These are phyloP conservation scores for Gallinago stenura DNA, from an alignment of 2,797 vertebrate species.

Conservation along the genomic window DNA sequence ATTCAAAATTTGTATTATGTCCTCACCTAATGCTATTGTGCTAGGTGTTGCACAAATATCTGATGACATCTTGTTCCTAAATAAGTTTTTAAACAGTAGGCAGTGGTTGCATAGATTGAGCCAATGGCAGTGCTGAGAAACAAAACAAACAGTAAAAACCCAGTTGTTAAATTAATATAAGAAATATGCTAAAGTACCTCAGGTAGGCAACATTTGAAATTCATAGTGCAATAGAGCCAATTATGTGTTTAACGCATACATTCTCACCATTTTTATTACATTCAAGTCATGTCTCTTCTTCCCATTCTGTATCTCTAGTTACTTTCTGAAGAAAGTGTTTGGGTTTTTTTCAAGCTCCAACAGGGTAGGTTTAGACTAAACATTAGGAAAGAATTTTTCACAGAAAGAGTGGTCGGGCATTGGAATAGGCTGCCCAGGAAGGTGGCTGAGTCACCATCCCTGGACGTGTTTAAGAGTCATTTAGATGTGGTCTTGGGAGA, in stretches of 20 bases:
- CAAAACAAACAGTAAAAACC: neutral
- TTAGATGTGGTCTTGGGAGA: too few species aligned
- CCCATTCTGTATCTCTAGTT: neutral
- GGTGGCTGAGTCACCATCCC: too few species aligned
- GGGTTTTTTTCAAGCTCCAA: too few species aligned
- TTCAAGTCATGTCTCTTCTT: neutral
- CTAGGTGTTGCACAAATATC: neutral
- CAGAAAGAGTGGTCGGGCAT: too few species aligned
- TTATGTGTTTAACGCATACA: neutral
- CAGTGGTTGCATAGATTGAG: neutral
- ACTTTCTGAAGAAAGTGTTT: neutral
- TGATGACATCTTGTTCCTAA: neutral
- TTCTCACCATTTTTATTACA: neutral
- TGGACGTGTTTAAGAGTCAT: too few species aligned
- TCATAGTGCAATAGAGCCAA: neutral
- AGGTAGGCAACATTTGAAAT: neutral
- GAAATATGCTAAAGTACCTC: neutral
- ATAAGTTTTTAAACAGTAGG: neutral
- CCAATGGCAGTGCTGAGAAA: neutral
- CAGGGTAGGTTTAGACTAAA: too few species aligned
- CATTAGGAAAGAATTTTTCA: too few species aligned
- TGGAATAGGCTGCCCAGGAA: too few species aligned
- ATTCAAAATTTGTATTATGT: neutral
- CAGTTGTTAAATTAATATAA: neutral
- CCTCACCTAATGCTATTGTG: neutral